These are phyloP conservation scores for Athalia cordata DNA, from an alignment of 2,888 invertebrate genomes.

Conservation along the genomic window DNA sequence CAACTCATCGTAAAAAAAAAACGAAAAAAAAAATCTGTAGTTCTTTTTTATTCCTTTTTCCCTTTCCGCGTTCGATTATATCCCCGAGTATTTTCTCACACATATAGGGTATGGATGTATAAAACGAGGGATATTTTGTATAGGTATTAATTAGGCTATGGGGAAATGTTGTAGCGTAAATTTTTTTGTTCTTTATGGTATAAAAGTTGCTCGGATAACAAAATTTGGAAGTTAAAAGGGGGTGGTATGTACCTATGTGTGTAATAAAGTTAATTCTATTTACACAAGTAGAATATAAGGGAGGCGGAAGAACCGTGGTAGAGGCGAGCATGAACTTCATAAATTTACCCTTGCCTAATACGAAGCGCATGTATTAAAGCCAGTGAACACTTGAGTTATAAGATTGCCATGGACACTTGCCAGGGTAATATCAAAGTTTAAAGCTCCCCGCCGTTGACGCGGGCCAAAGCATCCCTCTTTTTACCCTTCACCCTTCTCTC, in stretches of 20 bases:
- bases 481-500: neutral
- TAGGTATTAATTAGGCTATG: no score
- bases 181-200: no score
- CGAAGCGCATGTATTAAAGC: slow-evolving; percentile 57
- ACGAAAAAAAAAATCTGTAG: no score
- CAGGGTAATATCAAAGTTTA: slow-evolving; percentile 69
- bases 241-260: no score
- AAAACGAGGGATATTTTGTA: neutral
- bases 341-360: slow-evolving; percentile 32
- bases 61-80: neutral
- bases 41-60: neutral
- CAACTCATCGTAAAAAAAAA: neutral
- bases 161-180: no score
- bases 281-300: neutral
- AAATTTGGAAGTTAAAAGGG: no score
- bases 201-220: no score
- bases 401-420: slow-evolving; percentile 68
- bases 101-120: neutral
- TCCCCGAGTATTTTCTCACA: neutral
- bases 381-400: slow-evolving; percentile 66
- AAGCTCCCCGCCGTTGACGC: slow-evolving; percentile 51
- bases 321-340: neutral
- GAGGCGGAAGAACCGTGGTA: neutral
- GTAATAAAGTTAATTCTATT: no score
- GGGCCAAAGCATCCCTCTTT: slow-evolving; percentile 5